Conservation (phyloP, 2,888 invertebrate genomes). For the Xanthorhoe spadicearia region DNA sequence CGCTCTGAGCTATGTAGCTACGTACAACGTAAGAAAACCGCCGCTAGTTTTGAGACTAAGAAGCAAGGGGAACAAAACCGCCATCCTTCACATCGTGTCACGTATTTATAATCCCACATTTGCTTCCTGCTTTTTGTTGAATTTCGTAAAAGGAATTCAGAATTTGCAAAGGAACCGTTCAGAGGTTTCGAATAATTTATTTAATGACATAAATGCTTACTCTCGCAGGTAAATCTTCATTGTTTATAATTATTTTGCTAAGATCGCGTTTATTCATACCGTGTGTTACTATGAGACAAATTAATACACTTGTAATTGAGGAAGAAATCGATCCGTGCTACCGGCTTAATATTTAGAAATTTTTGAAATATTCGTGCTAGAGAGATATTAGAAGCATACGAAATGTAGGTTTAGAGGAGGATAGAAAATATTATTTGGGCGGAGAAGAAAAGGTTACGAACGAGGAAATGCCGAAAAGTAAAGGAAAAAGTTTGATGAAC, state of each 20-base stretch:
- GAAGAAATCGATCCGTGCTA: slow-evolving; percentile 7
- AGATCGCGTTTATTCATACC: slow-evolving; percentile 22
- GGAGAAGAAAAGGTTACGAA: no score
- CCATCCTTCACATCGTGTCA: slow-evolving; percentile 76
- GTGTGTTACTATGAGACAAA: not conserved
- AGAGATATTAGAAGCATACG: no score
- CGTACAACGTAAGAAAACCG: slow-evolving; percentile 7
- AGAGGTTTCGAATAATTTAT: slow-evolving; percentile 44
- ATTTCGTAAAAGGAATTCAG: slow-evolving; percentile 70
- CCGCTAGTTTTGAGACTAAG: slow-evolving; percentile 14
- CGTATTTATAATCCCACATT: slow-evolving; percentile 80
- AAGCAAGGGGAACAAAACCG: slow-evolving; percentile 68
- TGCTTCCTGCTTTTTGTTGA: slow-evolving; percentile 80
- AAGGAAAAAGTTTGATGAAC: no score
- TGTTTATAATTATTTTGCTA: slow-evolving; percentile 45
- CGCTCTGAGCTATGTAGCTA: not conserved
- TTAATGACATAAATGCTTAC: slow-evolving; percentile 47
- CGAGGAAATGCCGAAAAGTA: no score
- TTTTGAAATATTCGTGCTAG: not conserved
- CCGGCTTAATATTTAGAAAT: not conserved
- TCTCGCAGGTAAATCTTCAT: slow-evolving; percentile 40
- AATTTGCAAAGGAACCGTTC: slow-evolving; percentile 62
- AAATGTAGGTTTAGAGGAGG: no score
- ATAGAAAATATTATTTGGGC: no score
- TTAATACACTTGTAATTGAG: not conserved